A percentile compares a stretch with the other conserved stretches of the same genome.
These are phyloP conservation scores for Dioctria linearis DNA, from an alignment of 2,888 invertebrate species.

Conservation along the genomic window DNA sequence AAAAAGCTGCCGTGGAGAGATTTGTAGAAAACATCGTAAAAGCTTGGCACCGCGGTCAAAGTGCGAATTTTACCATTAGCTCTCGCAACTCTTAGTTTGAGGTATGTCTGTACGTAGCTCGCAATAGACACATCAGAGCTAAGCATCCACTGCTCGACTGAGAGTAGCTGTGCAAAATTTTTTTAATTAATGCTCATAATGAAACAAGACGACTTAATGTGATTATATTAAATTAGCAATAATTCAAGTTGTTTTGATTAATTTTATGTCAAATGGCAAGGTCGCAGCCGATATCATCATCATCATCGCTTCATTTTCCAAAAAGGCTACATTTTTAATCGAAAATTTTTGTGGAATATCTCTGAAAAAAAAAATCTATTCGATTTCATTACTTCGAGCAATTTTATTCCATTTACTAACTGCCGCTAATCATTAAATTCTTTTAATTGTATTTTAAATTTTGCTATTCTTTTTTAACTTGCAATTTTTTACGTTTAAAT, in stretches of 20 bases:
- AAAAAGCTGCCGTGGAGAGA: constrained; percentile 22
- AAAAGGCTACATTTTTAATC: background rate
- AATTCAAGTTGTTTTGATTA: constrained; percentile 39
- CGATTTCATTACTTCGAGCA: too few relatives aligned
- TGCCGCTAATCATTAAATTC: too few relatives aligned
- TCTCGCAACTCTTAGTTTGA: background rate
- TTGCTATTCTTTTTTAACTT: too few relatives aligned
- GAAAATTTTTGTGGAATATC: too few relatives aligned
- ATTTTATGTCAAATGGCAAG: constrained; percentile 37
- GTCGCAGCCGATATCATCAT: constrained; percentile 26
- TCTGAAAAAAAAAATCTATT: too few relatives aligned
- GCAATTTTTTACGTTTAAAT: too few relatives aligned
- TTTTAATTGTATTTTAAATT: too few relatives aligned
- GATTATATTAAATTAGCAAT: constrained; percentile 30
- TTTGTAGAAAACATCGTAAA: constrained; percentile 14
- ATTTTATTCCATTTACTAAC: too few relatives aligned
- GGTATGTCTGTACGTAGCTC: too few relatives aligned
- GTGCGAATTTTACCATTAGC: constrained; percentile 3
- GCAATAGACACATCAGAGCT: too few relatives aligned
- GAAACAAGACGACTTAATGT: background rate
- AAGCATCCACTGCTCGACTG: background rate
- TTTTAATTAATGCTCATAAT: background rate
- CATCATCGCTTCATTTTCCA: background rate
- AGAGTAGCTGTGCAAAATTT: background rate
- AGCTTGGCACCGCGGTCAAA: background rate